These are phyloP conservation scores for Eupithecia tripunctaria DNA, from an alignment of 2,888 invertebrate species.

Conservation along the genomic window DNA sequence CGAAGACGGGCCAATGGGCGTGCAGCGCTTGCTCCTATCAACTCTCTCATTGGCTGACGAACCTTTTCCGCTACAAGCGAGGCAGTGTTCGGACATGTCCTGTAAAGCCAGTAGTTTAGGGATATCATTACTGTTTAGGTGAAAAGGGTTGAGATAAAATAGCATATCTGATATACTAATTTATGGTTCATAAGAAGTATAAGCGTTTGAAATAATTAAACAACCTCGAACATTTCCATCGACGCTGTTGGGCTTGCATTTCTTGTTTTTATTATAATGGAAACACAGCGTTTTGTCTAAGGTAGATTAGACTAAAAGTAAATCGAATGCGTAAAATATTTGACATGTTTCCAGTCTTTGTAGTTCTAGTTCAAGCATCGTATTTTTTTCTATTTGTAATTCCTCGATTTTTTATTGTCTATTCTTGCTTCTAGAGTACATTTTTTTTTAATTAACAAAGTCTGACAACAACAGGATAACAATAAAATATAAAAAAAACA, in stretches of 20 bases:
- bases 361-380: not conserved
- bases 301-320: too few relatives aligned
- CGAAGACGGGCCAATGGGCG: slow-evolving; percentile 89
- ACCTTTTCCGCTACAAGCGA: slow-evolving; percentile 93
- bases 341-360: not conserved
- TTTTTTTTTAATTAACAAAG: too few relatives aligned
- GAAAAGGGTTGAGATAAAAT: not conserved
- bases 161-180: not conserved
- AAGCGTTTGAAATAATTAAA: not conserved
- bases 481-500: too few relatives aligned
- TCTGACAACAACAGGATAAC: too few relatives aligned
- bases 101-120: slow-evolving; percentile 58
- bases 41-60: slow-evolving; percentile 92
- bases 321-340: not conserved
- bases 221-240: too few relatives aligned
- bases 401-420: too few relatives aligned
- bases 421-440: too few relatives aligned
- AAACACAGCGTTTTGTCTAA: too few relatives aligned
- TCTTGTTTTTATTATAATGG: too few relatives aligned
- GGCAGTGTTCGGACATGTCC: slow-evolving; percentile 94
- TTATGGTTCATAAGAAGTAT: not conserved
- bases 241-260: too few relatives aligned
- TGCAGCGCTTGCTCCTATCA: slow-evolving; percentile 89
- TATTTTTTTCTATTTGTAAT: not conserved
- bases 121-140: slow-evolving; percentile 12